Evolutionary conservation across 2,113 vertebrate species (phyloP), one percentile per base, ranked within the genome.

Genomic region (Cettia cetti): DNA sequence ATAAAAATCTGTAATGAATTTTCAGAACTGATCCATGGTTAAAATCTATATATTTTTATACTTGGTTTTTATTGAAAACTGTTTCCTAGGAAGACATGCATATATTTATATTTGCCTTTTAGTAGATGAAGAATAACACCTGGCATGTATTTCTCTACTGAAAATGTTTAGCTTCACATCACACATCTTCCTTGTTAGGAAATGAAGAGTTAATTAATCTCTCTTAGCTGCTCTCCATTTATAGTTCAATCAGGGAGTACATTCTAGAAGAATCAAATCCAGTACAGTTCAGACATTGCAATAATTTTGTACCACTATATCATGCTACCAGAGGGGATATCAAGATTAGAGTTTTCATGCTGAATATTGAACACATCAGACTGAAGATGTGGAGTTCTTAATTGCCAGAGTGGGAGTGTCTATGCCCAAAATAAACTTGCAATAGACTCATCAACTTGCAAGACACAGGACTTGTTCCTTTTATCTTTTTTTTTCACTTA

Each of bases 141-240:
- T 95, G 80, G 37, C 23, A 44, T 66, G 19, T 59, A 47, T 87
- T 89, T 74, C 60, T 77, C 44, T 52, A 60, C 40, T 63, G 52
- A 90, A 94, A 81, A 77, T 52, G 11, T 95, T 95, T 86, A 93
- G 60, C 60, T 81, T 94, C 56, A 64, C 49, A 81, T 89, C 40
- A 78, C 61, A 94, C 13, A 78, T 71, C 72, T 64, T 93, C 37
- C 78, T 92, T 75, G 13, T 86, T 91, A 96, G 69, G 49, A 94
- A 93, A 75, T 78, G 33, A 93, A 95, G 95, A 86, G 72, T 92
- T 94, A 94, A 95, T 92, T 96, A 89, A 86, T 92, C 72, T 93
- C 74, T 92, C 40, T 91, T 94, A 81, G 71, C 24, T 89, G 31
- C 19, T 94, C 68, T 92, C 72, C 83, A 84, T 81, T 95, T 96